phyloP scores from a whole-genome alignment of 2,888 invertebrate species.

The Drepana falcataria region DNA sequence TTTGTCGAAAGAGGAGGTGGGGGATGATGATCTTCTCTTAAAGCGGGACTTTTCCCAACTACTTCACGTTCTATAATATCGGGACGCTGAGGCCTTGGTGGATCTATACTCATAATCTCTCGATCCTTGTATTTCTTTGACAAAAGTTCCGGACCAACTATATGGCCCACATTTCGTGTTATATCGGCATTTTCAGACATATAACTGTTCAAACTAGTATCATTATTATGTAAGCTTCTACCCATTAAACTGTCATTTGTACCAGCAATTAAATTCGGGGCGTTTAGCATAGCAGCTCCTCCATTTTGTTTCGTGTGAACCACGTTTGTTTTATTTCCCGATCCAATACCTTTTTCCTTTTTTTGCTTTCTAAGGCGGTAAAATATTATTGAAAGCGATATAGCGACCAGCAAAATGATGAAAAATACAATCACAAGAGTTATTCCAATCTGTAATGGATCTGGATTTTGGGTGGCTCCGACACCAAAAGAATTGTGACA shows the following conservation, averaged over 20 bases:
- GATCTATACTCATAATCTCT: constrained; percentile 85
- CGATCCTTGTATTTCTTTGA: constrained; percentile 94
- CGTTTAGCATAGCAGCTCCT: constrained; percentile 83
- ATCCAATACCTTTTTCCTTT: constrained; percentile 87
- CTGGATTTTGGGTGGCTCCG: constrained; percentile 87
- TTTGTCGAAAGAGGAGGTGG: constrained; percentile 87
- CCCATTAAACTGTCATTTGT: constrained; percentile 84
- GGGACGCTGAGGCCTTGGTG: constrained; percentile 90
- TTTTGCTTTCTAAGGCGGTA: constrained; percentile 92
- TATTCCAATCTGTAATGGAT: constrained; percentile 94
- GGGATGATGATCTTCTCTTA: constrained; percentile 88
- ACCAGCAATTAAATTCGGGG: constrained; percentile 82
- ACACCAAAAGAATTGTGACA: constrained; percentile 87
- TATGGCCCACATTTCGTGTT: constrained; percentile 86
- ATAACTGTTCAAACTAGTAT: constrained; percentile 83
- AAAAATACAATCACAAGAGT: constrained; percentile 97
- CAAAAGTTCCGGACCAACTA: constrained; percentile 90
- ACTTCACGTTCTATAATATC: constrained; percentile 96
- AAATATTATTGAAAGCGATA: constrained; percentile 94
- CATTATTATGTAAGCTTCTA: constrained; percentile 83
- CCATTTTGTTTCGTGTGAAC: constrained; percentile 89
- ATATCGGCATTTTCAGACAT: constrained; percentile 86
- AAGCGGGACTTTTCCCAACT: constrained; percentile 89
- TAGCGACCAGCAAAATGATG: constrained; percentile 91
- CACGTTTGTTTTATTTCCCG: constrained; percentile 81